Percentiles rank a stretch among this genome's conserved stretches.
These are phyloP conservation scores for Thunnus albacares DNA, from an alignment of 2,797 vertebrate species.

Conservation along the genomic window DNA sequence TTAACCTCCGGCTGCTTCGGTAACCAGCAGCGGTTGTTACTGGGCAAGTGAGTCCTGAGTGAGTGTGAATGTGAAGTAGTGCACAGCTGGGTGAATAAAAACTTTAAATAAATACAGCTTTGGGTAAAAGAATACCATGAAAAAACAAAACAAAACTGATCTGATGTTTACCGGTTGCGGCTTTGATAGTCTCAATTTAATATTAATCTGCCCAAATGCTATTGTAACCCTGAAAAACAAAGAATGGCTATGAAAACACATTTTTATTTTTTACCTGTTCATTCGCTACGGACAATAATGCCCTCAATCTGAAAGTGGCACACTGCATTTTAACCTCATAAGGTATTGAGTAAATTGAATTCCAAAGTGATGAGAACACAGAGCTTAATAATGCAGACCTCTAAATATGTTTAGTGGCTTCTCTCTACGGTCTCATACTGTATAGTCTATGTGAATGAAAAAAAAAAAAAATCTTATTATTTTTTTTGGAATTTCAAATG, in stretches of 20 bases:
- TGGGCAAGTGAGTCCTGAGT: background rate
- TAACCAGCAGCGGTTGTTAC: background rate
- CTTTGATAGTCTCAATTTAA: conserved; percentile 7
- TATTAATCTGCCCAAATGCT: conserved; percentile 20
- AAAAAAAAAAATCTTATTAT: conserved; percentile 42
- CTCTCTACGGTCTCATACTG: conserved; percentile 9
- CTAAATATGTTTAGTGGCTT: conserved; percentile 33
- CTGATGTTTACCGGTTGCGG: background rate
- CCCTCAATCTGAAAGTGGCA: conserved; percentile 30
- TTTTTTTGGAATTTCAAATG: conserved; percentile 29
- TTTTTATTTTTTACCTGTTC: conserved; percentile 35
- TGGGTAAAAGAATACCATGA: background rate
- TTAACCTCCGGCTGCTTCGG: background rate
- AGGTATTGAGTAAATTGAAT: conserved; percentile 40
- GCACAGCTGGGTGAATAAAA: background rate
- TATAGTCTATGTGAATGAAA: conserved; percentile 6
- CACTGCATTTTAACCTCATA: conserved; percentile 25
- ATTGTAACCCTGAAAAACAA: conserved; percentile 12
- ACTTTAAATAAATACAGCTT: background rate
- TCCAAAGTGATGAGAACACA: conserved; percentile 29
- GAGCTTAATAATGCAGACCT: conserved; percentile 22
- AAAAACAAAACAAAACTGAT: background rate
- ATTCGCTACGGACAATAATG: conserved; percentile 34
- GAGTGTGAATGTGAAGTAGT: background rate
- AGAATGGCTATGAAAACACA: background rate